Evolutionary conservation across 2,113 vertebrate species (phyloP).

Genomic region (Chelonoidis abingdonii): DNA sequence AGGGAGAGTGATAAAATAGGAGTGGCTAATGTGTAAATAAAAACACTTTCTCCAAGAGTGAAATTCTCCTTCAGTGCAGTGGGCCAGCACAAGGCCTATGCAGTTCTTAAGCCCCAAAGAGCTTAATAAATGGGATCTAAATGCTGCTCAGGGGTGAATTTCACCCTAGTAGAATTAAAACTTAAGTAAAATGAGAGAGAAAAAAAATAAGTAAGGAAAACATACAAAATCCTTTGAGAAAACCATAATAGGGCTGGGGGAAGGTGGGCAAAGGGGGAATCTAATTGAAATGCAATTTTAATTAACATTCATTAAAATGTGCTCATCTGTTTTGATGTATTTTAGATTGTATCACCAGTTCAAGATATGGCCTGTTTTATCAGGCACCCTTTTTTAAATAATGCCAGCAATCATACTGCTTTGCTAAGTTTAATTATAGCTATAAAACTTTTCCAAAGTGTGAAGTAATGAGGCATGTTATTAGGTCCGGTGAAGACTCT

Average conservation of each 20-base stretch:
- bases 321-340: background rate
- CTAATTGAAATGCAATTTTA: background rate
- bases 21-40: background rate
- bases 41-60: background rate
- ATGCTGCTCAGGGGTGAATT: background rate
- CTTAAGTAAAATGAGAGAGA: background rate
- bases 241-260: background rate
- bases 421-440: background rate
- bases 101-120: background rate
- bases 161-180: background rate
- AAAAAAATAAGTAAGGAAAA: background rate
- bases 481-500: background rate
- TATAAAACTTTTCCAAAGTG: background rate
- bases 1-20: background rate
- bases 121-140: rapidly evolving
- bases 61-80: background rate
- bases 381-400: background rate
- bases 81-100: background rate
- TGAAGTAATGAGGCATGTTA: background rate
- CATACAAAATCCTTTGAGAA: background rate
- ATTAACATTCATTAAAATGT: background rate
- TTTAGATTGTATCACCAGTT: background rate
- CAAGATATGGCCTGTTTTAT: background rate
- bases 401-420: background rate
- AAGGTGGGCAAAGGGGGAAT: background rate